Evolutionary conservation across 2,888 invertebrate species (phyloP), one percentile per base, ranked within the genome.

Genomic region (Brachyptera risi): DNA sequence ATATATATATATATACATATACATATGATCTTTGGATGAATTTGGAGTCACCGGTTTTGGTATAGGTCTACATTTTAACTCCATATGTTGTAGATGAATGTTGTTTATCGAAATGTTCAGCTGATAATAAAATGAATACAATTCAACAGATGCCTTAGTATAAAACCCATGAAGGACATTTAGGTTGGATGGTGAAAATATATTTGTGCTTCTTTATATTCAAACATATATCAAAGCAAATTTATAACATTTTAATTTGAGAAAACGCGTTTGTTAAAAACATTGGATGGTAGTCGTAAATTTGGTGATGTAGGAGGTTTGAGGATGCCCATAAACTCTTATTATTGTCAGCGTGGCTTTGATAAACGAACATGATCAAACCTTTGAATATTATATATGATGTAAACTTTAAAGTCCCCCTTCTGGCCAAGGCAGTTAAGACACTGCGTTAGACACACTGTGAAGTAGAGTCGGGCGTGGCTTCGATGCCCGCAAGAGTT

Each of bases 11-110:
- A n/a, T n/a, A n/a, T n/a, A n/a, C n/a, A n/a, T n/a, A n/a, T n/a
- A n/a, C n/a, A n/a, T n/a, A 37, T 21, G 37, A 54, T 35, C 54
- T 54, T 21, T 47, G 21, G 47, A 24, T 37, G 35, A 35, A 54
- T 54, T 54, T 54, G 54, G 35, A 37, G 54, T 37, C 37, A 54
- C 54, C 54, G 54, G 54, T 54, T 54, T 54, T 31, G 54, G 54
- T 21, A 24, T n/a, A 24, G 23, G 17, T 54, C 35, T 54, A 37
- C 35, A 54, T 54, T 54, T 54, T 38, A 35, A 37, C 17, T 35
- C n/a, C n/a, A 21, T 21, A 42, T 42, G 47, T 47, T 47, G 47
- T 47, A 24, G 21, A 47, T 47, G 47, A 21, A 47, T 24, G 47
- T 23, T 24, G 7, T 24, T 47, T 21, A 23, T 47, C n/a, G n/a